A percentile compares a stretch with the other conserved stretches of the same genome.
phyloP scores from a whole-genome alignment of 2,888 invertebrate species.

The Leptodirus hochenwartii region DNA sequence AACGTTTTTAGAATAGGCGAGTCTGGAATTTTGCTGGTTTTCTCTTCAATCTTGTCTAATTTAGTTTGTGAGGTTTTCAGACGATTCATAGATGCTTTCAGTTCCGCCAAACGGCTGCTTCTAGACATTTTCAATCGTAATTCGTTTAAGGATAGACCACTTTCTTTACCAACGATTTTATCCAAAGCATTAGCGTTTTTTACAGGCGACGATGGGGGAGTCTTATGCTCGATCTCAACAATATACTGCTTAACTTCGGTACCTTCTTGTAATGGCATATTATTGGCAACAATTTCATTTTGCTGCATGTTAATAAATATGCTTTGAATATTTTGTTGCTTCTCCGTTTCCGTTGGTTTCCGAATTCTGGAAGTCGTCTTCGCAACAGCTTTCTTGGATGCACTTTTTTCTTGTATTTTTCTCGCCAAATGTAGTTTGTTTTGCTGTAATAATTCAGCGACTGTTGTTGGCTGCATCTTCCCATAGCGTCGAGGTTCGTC shows the following conservation, averaged over 20 bases:
- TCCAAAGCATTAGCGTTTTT: conserved; percentile 27
- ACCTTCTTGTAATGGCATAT: not conserved
- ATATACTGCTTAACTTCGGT: no score
- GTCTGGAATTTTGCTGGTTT: conserved; percentile 20
- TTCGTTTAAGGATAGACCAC: conserved; percentile 49
- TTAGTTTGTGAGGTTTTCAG: conserved; percentile 45
- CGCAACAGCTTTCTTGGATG: not conserved
- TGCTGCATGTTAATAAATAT: no score
- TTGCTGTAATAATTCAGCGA: no score
- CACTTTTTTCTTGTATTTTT: conserved; percentile 4
- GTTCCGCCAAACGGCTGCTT: conserved; percentile 49
- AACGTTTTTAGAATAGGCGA: conserved; percentile 45
- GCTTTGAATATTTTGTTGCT: no score
- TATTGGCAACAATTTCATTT: conserved; percentile 9
- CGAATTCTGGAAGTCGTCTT: no score
- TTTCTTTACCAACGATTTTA: conserved; percentile 30
- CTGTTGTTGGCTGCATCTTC: no score
- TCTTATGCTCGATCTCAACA: no score
- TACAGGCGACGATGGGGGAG: conserved; percentile 20
- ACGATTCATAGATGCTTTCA: conserved; percentile 46
- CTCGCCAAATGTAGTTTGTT: conserved; percentile 6
- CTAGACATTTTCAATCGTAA: conserved; percentile 47
- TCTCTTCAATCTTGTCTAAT: conserved; percentile 30
- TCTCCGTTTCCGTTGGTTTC: conserved; percentile 5
- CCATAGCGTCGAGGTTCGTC: no score